A percentile compares a stretch with the other conserved stretches of the same genome.
Evolutionary conservation across 2,888 invertebrate species (phyloP).

Genomic region (Euphydryas editha): DNA sequence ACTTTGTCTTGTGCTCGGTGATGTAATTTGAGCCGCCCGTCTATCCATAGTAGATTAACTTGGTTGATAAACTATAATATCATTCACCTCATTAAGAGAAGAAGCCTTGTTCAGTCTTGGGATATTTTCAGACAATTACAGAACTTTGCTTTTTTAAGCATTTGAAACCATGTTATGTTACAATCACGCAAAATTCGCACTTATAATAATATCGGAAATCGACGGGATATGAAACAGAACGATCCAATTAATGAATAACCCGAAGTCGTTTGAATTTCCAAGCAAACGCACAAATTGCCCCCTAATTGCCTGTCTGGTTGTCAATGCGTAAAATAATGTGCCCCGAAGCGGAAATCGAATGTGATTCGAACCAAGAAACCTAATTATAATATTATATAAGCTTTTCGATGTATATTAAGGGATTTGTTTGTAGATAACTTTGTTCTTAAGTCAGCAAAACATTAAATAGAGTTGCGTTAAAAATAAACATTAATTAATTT

Average conservation of each 20-base stretch:
- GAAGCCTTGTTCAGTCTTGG: too few relatives aligned
- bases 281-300: slow-evolving; percentile 52
- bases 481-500: too few relatives aligned
- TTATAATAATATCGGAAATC: slow-evolving; percentile 28
- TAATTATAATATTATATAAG: neutral
- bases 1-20: too few relatives aligned
- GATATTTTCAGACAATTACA: too few relatives aligned
- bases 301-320: slow-evolving; percentile 64
- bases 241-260: slow-evolving; percentile 40
- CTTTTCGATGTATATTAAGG: neutral
- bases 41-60: too few relatives aligned
- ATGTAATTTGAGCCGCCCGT: too few relatives aligned
- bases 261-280: slow-evolving; percentile 42
- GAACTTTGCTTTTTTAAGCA: too few relatives aligned
- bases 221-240: slow-evolving; percentile 33
- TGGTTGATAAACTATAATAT: too few relatives aligned
- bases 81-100: too few relatives aligned
- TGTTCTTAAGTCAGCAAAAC: neutral
- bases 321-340: slow-evolving; percentile 66
- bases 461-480: neutral
- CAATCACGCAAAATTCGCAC: neutral
- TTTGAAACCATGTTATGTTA: neutral
- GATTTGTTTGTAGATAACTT: neutral
- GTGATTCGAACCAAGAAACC: neutral
- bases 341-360: slow-evolving; percentile 43